phyloP scores from a whole-genome alignment of 2,888 invertebrate species.

The Ochropleura leucogaster region DNA sequence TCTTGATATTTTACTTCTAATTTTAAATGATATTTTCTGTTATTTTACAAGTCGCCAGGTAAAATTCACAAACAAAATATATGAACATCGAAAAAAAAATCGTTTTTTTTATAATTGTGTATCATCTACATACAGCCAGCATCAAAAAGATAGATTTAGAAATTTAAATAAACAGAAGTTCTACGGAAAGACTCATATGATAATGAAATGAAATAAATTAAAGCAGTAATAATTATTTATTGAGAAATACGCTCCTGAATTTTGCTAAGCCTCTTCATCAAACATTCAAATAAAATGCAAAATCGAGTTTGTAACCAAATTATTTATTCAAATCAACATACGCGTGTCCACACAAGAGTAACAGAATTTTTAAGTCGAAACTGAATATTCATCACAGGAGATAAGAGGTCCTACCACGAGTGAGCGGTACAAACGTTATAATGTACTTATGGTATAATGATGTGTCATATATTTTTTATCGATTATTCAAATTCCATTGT shows the following conservation, averaged over 20 bases:
- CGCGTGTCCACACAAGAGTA: not conserved
- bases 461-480: too few species aligned
- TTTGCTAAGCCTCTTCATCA: not conserved
- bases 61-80: not conserved
- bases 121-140: too few species aligned
- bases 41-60: not conserved
- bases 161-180: not conserved
- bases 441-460: too few species aligned
- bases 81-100: not conserved
- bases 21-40: not conserved
- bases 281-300: constrained; percentile 2
- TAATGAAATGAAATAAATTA: not conserved
- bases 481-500: too few species aligned
- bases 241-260: not conserved
- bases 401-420: not conserved
- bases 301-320: not conserved
- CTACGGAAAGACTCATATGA: not conserved
- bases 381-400: constrained; percentile 41
- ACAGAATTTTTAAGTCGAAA: constrained; percentile 24
- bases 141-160: not conserved
- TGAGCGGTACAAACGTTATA: too few species aligned
- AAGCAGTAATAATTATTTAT: not conserved
- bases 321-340: constrained; percentile 29
- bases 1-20: constrained; percentile 1
- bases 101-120: too few species aligned